Evolutionary conservation across 2,113 vertebrate genomes (phyloP).

Genomic region (Proteles cristata): DNA sequence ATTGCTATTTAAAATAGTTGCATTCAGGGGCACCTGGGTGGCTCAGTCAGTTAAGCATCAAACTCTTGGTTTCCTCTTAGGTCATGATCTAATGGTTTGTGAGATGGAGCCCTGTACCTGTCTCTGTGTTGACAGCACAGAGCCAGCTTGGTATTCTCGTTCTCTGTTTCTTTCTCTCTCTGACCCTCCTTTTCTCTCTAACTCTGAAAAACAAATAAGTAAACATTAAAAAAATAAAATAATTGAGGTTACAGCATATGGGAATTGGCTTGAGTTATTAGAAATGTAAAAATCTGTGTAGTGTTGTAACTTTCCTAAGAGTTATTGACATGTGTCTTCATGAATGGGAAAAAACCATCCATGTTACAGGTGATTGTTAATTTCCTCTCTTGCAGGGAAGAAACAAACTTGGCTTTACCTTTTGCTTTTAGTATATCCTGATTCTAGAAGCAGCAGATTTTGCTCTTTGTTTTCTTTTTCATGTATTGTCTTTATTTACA

Average conservation of each 20-base stretch:
- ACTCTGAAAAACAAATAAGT: no score
- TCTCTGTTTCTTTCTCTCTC: no score
- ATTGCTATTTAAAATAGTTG: constrained; percentile 38
- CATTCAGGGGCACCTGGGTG: no score
- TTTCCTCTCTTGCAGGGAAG: not conserved
- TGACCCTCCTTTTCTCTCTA: no score
- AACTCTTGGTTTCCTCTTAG: no score
- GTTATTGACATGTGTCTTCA: not conserved
- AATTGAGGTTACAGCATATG: not conserved
- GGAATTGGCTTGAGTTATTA: not conserved
- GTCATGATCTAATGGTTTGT: no score
- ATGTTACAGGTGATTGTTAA: not conserved
- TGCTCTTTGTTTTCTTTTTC: constrained; percentile 15
- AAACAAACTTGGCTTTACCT: not conserved
- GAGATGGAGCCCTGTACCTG: rapidly evolving
- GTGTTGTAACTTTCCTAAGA: not conserved
- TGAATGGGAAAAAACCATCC: not conserved
- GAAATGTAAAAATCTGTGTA: not conserved
- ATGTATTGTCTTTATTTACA: not conserved
- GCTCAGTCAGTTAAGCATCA: no score
- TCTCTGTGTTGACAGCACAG: no score
- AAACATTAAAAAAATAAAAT: not conserved
- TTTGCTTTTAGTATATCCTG: constrained; percentile 7
- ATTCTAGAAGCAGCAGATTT: not conserved
- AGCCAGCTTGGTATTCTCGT: no score